Evolutionary conservation across 1,140 invertebrate species (phyloP), one percentile per base, ranked within the genome.

Genomic region (Arion vulgaris): DNA sequence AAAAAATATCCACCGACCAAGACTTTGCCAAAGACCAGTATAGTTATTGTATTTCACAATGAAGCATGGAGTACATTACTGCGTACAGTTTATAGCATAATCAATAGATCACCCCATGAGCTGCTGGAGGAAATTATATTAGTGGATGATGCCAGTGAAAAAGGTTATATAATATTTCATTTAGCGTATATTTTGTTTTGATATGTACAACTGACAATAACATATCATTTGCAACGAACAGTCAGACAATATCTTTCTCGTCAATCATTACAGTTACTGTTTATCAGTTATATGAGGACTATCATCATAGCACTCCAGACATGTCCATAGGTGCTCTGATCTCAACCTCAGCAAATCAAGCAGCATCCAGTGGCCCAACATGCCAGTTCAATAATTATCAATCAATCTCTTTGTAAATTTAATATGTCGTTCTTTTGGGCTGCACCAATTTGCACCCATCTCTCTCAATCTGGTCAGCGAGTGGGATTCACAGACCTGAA

Each of bases 1-100:
- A 91, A 91, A 39, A 83, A 77, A 17, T 92, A 92, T 76, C 88
- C 88, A 0, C 76, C 86, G 19, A 51, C 97, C 95, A 90, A 96
- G 95, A 91, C 85, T 15, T 83, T 92, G n/a, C 90, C 93, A 51
- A 89, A 88, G 34, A 98, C 97, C 28, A 97, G 96, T 89, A 96
- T 99, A 87, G 97, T 99, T 28, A 98, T 99, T 87, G 98, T 99
- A 53, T 99, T 99, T 93, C 98, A 99, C 93, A 99, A 99, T 91
- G 98, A 99, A 92, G 98, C 98, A 0, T 99, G 97, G 97, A 96
- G 96, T n/a, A 99, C 98, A 0, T 93, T 99, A 5, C 93, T 99
- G 39, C 94, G 98, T 72, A 99, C 97, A 0, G 96, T 99, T n/a
- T 97, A 97, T 96, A 98, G 97, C 90, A 97, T 97, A 32, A 99